phyloP scores from a whole-genome alignment of 2,113 vertebrate genomes.

The Xiphorhynchus elegans region DNA sequence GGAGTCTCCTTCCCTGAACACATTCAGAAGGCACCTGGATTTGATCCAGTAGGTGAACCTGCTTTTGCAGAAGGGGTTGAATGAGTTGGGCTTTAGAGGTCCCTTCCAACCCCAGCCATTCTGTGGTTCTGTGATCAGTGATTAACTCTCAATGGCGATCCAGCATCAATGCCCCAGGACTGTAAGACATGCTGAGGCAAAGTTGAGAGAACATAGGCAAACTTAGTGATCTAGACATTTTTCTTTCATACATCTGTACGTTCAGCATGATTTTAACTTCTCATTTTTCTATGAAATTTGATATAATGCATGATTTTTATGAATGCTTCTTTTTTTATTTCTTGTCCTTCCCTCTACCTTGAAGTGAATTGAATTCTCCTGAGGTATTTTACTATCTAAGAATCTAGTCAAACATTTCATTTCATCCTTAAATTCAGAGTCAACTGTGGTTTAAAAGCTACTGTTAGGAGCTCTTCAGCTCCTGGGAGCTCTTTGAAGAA shows the following conservation, averaged over 20 bases:
- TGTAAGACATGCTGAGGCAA: neutral
- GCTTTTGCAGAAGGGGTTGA: neutral
- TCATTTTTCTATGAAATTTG: neutral
- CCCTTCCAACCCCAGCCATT: neutral
- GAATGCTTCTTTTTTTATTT: neutral
- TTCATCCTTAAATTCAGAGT: neutral
- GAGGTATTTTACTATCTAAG: neutral
- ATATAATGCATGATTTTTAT: neutral
- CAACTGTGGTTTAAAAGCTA: neutral
- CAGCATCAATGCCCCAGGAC: fast-evolving
- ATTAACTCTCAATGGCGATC: neutral
- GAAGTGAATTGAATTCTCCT: neutral
- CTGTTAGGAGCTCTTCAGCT: neutral
- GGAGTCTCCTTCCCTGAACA: neutral
- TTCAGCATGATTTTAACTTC: neutral
- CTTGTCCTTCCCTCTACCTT: neutral
- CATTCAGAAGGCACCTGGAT: neutral
- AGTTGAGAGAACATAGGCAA: neutral
- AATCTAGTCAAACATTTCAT: neutral
- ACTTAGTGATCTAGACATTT: neutral
- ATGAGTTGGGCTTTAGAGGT: neutral
- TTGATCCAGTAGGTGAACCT: neutral
- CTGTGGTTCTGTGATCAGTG: neutral
- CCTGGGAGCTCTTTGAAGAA: neutral
- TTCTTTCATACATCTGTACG: neutral